Evolutionary conservation across 23 tunicate species (phyloP).

Genomic region (Phallusia fumigata): DNA sequence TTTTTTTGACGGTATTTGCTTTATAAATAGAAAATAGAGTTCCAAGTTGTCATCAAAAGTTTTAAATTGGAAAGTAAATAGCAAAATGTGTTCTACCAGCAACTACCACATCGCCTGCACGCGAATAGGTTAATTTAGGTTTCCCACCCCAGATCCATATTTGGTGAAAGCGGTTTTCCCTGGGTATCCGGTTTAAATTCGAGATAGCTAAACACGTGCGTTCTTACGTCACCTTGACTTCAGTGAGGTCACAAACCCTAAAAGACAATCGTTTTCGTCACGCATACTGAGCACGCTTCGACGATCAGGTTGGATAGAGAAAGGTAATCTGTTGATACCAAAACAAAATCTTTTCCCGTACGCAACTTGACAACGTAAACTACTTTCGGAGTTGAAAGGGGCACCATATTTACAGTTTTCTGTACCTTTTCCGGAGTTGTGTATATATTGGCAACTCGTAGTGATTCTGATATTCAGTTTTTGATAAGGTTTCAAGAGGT

Average conservation of each 20-base stretch:
- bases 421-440: neutral
- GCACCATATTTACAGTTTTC: neutral
- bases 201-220: neutral
- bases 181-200: neutral
- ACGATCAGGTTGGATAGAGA: neutral
- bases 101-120: too few relatives aligned
- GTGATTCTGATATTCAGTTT: too few relatives aligned
- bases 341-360: neutral
- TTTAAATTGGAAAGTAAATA: too few relatives aligned
- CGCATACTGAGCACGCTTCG: neutral
- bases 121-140: too few relatives aligned
- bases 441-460: too few relatives aligned
- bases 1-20: too few relatives aligned
- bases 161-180: neutral
- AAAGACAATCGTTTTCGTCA: constrained; percentile 10
- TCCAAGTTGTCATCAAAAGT: too few relatives aligned
- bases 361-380: constrained; percentile 4
- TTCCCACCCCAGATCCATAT: neutral
- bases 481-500: too few relatives aligned
- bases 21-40: too few relatives aligned
- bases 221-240: neutral
- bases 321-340: neutral
- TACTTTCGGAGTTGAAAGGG: neutral
- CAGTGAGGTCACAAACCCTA: neutral
- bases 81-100: too few relatives aligned